A percentile compares a stretch with the other conserved stretches of the same genome.
Conservation (phyloP, 2,797 vertebrate genomes). For the Vespertilio murinus region DNA sequence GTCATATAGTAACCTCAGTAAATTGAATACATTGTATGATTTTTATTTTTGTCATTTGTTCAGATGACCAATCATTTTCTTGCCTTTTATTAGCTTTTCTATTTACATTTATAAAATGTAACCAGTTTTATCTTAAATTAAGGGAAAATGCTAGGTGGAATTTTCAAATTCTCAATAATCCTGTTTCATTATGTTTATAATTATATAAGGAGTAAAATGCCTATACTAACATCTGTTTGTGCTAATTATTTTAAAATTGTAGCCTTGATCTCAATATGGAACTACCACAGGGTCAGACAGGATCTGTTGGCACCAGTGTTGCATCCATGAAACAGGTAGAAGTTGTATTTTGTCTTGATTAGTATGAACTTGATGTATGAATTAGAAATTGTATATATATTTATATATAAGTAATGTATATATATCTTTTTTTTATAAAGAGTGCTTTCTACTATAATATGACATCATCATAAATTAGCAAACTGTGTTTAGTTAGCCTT, state of each 20-base stretch:
- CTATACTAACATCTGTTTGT: not conserved
- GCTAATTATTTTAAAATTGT: constrained; percentile 55
- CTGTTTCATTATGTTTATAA: constrained; percentile 26
- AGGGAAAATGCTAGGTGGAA: not conserved
- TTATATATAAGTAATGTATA: not conserved
- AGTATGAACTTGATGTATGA: not conserved
- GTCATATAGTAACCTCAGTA: not conserved
- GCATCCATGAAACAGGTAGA: constrained; percentile 94
- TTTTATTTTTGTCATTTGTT: constrained; percentile 23
- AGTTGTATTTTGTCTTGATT: constrained; percentile 40
- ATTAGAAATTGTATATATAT: not conserved
- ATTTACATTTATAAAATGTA: constrained; percentile 16
- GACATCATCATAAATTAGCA: constrained; percentile 8
- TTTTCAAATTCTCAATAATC: not conserved
- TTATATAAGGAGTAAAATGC: constrained; percentile 14
- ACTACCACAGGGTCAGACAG: constrained; percentile 93
- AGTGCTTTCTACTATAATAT: not conserved
- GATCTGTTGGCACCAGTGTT: constrained; percentile 91
- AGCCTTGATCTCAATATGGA: constrained; percentile 97
- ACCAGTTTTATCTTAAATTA: not conserved
- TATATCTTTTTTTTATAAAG: not conserved
- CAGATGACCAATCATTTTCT: not conserved
- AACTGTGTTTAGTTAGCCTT: not conserved
- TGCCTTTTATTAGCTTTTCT: constrained; percentile 35
- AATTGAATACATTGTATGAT: not conserved